A percentile compares a stretch with the other conserved stretches of the same genome.
These are phyloP conservation scores for Empis livida DNA, from an alignment of 2,888 invertebrate genomes.

Conservation along the genomic window DNA sequence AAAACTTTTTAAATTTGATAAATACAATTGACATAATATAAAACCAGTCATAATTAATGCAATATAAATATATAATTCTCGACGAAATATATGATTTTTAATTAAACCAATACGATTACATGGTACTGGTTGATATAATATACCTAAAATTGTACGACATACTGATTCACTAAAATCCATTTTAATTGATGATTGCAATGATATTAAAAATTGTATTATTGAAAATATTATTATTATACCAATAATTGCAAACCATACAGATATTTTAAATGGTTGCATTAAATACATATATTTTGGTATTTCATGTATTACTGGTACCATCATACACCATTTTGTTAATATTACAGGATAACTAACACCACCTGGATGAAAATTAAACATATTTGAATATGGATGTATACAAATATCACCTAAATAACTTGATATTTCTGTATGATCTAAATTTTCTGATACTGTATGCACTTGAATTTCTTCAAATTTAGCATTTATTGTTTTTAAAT, in stretches of 20 bases:
- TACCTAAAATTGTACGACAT: too few species aligned
- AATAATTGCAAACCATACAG: background rate
- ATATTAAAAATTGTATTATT: too few species aligned
- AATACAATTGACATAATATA: background rate
- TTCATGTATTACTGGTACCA: slow-evolving; percentile 23
- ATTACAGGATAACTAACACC: slow-evolving; percentile 24
- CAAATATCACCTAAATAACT: background rate
- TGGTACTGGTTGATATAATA: too few species aligned
- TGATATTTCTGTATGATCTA: background rate
- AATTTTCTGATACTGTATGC: background rate
- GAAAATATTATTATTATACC: too few species aligned
- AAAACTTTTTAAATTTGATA: background rate
- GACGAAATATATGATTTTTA: background rate
- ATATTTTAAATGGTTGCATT: slow-evolving; percentile 15
- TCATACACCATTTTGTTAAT: slow-evolving; percentile 25
- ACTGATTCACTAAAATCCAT: background rate
- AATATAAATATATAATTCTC: background rate
- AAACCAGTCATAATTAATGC: background rate
- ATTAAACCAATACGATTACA: too few species aligned
- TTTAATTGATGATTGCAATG: background rate
- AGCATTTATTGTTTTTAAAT: background rate
- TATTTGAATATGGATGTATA: background rate
- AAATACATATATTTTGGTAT: slow-evolving; percentile 19
- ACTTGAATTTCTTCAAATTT: background rate
- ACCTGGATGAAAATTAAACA: slow-evolving; percentile 5